phyloP scores from a whole-genome alignment of 2,113 vertebrate genomes.

The Cryptotis parvus region DNA sequence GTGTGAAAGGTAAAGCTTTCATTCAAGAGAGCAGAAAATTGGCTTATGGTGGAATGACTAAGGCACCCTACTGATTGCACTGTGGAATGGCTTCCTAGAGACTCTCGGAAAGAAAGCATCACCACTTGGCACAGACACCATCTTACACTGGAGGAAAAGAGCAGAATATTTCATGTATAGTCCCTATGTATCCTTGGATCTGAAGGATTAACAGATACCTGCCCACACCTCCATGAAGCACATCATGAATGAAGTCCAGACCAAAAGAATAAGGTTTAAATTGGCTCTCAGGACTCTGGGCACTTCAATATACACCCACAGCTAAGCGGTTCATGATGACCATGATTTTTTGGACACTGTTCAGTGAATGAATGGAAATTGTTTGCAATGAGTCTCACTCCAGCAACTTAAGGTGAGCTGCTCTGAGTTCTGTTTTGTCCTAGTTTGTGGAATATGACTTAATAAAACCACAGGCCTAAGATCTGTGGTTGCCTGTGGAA shows the following conservation, averaged over 20 bases:
- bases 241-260: neutral
- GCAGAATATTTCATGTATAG: neutral
- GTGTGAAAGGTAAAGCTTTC: slow-evolving; percentile 67
- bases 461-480: slow-evolving; percentile 68
- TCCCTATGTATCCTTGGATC: slow-evolving; percentile 16
- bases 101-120: slow-evolving; percentile 46
- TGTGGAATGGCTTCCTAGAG: slow-evolving; percentile 39
- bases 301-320: neutral
- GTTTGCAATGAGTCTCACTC: slow-evolving; percentile 62
- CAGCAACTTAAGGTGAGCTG: slow-evolving; percentile 57
- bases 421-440: slow-evolving; percentile 63
- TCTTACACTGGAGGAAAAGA: neutral
- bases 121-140: slow-evolving; percentile 50
- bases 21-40: slow-evolving; percentile 23
- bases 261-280: neutral
- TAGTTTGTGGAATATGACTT: slow-evolving; percentile 47
- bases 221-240: neutral
- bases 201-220: neutral
- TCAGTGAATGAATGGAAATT: slow-evolving; percentile 71
- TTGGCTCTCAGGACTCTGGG: slow-evolving; percentile 51
- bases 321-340: slow-evolving; percentile 58
- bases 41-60: slow-evolving; percentile 14
- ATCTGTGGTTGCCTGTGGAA: slow-evolving; percentile 54
- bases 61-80: neutral
- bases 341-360: slow-evolving; percentile 26